Conservation (phyloP, 2,113 vertebrate species). For the Chaetorhynchus papuensis region DNA sequence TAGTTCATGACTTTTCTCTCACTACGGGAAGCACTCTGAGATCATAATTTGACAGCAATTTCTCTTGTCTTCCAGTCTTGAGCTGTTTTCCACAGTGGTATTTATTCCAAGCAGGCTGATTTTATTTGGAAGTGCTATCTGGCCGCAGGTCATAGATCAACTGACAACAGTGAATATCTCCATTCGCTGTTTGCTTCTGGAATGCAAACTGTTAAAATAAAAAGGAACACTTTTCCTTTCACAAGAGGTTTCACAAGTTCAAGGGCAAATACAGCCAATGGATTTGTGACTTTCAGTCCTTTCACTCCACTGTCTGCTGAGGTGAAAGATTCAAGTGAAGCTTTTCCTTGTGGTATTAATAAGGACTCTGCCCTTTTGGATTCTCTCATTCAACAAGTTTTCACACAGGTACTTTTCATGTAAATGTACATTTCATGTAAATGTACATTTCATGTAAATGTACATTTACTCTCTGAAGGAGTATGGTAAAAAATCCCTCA, state of each 20-base stretch:
- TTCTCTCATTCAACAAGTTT: background rate
- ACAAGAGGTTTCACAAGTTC: background rate
- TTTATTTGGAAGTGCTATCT: background rate
- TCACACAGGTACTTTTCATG: background rate
- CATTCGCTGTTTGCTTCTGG: background rate
- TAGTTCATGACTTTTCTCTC: constrained; percentile 17
- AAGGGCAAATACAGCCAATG: background rate
- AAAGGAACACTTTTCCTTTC: background rate
- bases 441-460: background rate
- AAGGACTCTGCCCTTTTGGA: background rate
- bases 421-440: background rate
- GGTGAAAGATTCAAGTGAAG: background rate
- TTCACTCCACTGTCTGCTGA: background rate
- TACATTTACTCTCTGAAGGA: background rate
- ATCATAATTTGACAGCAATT: background rate
- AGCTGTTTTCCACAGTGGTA: background rate
- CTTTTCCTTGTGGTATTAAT: background rate
- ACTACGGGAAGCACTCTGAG: background rate
- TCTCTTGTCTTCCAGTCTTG: background rate
- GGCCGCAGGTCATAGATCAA: background rate
- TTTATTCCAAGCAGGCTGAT: background rate
- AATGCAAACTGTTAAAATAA: background rate
- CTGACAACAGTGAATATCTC: background rate
- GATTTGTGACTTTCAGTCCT: background rate
- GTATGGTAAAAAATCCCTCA: background rate